Conservation (phyloP, 2,113 vertebrate genomes). For the Barnardius zonarius region DNA sequence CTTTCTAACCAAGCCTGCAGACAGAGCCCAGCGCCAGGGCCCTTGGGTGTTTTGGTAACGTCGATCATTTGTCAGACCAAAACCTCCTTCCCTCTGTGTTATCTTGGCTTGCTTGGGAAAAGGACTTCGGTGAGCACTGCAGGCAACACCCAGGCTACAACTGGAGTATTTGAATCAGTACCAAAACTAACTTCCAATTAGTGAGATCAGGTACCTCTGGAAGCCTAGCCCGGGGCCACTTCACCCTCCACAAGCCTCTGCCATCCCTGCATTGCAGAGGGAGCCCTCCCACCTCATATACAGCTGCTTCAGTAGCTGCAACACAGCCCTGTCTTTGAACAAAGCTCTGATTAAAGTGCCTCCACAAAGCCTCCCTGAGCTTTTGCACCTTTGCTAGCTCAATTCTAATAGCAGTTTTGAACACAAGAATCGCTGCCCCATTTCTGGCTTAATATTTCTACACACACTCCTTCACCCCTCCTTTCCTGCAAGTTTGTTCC, state of each 20-base stretch:
- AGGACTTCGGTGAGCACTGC: accelerated
- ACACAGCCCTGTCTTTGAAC: not conserved
- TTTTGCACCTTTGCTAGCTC: not conserved
- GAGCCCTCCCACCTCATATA: not conserved
- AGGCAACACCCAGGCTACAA: conserved; percentile 17
- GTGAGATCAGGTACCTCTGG: conserved; percentile 3
- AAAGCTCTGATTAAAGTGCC: not conserved
- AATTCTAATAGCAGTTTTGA: not conserved
- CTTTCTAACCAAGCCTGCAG: not conserved
- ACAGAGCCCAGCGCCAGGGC: not conserved
- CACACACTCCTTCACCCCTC: not conserved
- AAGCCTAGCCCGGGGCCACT: not conserved
- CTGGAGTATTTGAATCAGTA: not conserved
- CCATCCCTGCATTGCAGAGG: not conserved
- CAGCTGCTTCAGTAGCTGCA: not conserved
- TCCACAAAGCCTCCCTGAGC: not conserved
- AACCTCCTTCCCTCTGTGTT: not conserved
- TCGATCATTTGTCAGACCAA: not conserved
- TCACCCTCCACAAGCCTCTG: not conserved
- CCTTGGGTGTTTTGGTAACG: not conserved
- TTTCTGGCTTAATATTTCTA: not conserved
- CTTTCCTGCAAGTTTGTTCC: not conserved
- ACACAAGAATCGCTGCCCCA: not conserved
- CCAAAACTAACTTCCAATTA: conserved; percentile 45
- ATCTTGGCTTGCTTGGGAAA: not conserved